Percentiles rank a stretch among this genome's conserved stretches.
phyloP scores from a whole-genome alignment of 1,140 invertebrate species.

The Papilio aristodemus region DNA sequence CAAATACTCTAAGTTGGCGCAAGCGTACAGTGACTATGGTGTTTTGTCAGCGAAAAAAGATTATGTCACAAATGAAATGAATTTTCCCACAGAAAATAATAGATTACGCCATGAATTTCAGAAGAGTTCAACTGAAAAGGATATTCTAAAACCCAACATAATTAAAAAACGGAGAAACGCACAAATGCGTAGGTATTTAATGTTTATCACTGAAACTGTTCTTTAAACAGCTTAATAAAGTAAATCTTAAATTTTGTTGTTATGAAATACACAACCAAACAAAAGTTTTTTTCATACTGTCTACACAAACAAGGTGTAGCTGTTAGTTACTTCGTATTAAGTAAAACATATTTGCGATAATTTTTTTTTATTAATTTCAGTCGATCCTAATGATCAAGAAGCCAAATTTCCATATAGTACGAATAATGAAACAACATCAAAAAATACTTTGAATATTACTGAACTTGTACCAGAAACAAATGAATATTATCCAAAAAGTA shows the following conservation, averaged over 20 bases:
- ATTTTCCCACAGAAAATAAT: slow-evolving; percentile 30
- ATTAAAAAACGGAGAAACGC: neutral
- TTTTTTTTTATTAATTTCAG: neutral
- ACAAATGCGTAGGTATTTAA: slow-evolving; percentile 33
- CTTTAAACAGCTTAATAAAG: too few relatives aligned
- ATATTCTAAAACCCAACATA: slow-evolving; percentile 6
- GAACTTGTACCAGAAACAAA: neutral
- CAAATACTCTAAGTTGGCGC: slow-evolving; percentile 62
- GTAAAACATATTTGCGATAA: neutral
- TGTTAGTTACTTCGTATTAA: too few relatives aligned
- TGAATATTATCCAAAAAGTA: neutral
- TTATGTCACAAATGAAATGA: slow-evolving; percentile 38
- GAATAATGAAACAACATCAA: neutral
- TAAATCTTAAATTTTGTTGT: too few relatives aligned
- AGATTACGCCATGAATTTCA: neutral
- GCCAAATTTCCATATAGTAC: neutral
- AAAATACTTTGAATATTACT: neutral
- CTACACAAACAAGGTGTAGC: too few relatives aligned
- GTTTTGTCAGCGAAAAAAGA: slow-evolving; percentile 59
- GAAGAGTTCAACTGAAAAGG: slow-evolving; percentile 20
- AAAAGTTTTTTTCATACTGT: too few relatives aligned
- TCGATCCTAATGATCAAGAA: neutral
- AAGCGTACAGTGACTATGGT: slow-evolving; percentile 73
- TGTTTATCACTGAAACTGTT: too few relatives aligned
- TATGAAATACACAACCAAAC: neutral